These are phyloP conservation scores for Daphoenositta chrysoptera DNA, from an alignment of 2,113 vertebrate genomes.

Conservation along the genomic window DNA sequence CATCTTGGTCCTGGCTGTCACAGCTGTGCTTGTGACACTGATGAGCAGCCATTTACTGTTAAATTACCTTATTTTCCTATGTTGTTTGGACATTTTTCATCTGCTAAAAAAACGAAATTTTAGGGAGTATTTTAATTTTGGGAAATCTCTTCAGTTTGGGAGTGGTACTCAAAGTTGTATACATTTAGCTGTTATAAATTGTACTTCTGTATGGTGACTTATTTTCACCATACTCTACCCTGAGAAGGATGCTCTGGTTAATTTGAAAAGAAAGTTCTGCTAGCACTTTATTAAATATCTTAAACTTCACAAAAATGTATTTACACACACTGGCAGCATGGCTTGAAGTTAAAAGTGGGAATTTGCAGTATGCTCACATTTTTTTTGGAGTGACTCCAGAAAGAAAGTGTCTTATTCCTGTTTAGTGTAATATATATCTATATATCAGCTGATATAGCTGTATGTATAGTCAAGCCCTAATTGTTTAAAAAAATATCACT, in stretches of 20 bases:
- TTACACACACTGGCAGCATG: background rate
- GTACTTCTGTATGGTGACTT: background rate
- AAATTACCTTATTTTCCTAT: background rate
- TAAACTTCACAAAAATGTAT: background rate
- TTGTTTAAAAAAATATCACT: background rate
- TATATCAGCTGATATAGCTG: background rate
- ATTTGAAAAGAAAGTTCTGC: slow-evolving; percentile 2
- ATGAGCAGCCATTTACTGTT: background rate
- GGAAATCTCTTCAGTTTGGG: background rate
- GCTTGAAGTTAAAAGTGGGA: background rate
- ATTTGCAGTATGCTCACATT: background rate
- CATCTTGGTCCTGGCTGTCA: background rate
- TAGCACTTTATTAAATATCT: background rate
- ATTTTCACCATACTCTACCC: background rate
- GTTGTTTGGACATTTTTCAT: background rate
- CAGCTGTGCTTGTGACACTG: background rate
- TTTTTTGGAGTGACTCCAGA: background rate
- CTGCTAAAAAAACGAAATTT: background rate
- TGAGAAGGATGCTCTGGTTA: background rate
- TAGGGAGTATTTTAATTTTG: background rate
- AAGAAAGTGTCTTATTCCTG: background rate
- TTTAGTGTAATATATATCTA: background rate
- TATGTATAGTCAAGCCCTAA: background rate
- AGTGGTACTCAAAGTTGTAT: background rate
- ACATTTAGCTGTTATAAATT: fast-evolving